A percentile compares a stretch with the other conserved stretches of the same genome.
These are phyloP conservation scores for Drosophila kokeensis DNA, from an alignment of 2,888 invertebrate genomes.

Conservation along the genomic window DNA sequence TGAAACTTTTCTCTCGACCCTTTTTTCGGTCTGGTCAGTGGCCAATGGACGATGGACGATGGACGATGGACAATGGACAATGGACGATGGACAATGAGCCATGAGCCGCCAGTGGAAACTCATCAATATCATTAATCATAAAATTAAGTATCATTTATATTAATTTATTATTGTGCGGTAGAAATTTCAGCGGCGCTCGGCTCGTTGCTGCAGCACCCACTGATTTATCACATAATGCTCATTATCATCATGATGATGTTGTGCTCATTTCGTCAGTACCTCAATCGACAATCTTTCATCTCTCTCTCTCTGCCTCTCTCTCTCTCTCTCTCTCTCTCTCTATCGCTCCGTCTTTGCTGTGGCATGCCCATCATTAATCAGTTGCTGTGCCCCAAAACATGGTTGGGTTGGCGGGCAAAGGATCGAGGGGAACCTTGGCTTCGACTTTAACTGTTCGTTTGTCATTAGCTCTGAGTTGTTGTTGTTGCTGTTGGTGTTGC, in stretches of 20 bases:
- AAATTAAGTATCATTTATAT: constrained; percentile 84
- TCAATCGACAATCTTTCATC: constrained; percentile 23
- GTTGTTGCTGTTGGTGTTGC: background rate
- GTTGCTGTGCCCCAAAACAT: constrained; percentile 38
- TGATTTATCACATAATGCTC: constrained; percentile 76
- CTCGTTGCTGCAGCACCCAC: constrained; percentile 40
- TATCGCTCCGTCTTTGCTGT: constrained; percentile 7
- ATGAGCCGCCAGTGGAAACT: constrained; percentile 69
- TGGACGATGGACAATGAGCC: constrained; percentile 1
- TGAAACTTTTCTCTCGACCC: constrained; percentile 59
- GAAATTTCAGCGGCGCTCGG: constrained; percentile 70
- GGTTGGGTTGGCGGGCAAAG: background rate
- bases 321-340: constrained; percentile 6
- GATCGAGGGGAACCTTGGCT: constrained; percentile 16
- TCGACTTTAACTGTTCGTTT: constrained; percentile 62
- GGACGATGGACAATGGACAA: background rate
- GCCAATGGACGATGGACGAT: background rate
- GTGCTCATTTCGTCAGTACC: constrained; percentile 77
- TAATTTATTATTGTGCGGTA: constrained; percentile 80
- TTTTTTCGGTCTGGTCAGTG: constrained; percentile 40
- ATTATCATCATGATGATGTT: constrained; percentile 78
- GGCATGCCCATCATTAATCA: constrained; percentile 80
- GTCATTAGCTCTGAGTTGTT: constrained; percentile 65
- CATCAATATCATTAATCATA: constrained; percentile 82
- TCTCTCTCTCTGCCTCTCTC: constrained; percentile 16